A percentile compares a stretch with the other conserved stretches of the same genome.
Evolutionary conservation across 2,888 invertebrate genomes (phyloP).

Genomic region (Branchinecta sandiegonensis): DNA sequence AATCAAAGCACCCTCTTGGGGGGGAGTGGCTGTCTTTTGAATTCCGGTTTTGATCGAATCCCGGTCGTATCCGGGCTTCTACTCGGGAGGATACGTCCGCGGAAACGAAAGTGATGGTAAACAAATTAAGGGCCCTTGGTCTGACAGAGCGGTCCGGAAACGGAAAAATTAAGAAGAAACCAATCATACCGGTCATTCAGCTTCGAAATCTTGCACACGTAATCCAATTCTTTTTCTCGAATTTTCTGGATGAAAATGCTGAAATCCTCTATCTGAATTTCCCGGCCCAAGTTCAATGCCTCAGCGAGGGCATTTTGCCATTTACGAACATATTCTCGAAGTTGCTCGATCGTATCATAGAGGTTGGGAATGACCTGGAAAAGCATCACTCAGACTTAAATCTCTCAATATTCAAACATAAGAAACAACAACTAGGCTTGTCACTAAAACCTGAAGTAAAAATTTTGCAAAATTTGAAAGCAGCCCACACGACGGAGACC

Average conservation of each 20-base stretch:
- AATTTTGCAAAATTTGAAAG: too few species aligned
- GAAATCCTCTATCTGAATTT: background rate
- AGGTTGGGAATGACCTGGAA: conserved; percentile 3
- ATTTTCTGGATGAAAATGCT: background rate
- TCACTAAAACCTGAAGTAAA: too few species aligned
- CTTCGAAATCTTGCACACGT: background rate
- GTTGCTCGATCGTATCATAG: background rate
- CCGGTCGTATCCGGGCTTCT: too few species aligned
- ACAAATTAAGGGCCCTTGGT: too few species aligned
- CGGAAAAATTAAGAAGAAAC: background rate
- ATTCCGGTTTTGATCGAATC: too few species aligned
- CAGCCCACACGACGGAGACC: too few species aligned
- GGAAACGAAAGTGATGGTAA: too few species aligned
- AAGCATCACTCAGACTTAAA: background rate
- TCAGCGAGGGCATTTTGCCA: background rate
- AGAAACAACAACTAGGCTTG: too few species aligned
- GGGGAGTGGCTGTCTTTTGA: too few species aligned
- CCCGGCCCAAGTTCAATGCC: background rate
- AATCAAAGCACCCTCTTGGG: too few species aligned
- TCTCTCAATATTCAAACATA: too few species aligned
- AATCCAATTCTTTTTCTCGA: background rate
- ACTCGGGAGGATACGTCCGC: too few species aligned
- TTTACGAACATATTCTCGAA: background rate
- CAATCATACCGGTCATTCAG: background rate
- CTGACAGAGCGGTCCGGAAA: background rate